These are phyloP conservation scores for Microtus richardsoni DNA, from an alignment of 2,113 vertebrate species.

Conservation along the genomic window DNA sequence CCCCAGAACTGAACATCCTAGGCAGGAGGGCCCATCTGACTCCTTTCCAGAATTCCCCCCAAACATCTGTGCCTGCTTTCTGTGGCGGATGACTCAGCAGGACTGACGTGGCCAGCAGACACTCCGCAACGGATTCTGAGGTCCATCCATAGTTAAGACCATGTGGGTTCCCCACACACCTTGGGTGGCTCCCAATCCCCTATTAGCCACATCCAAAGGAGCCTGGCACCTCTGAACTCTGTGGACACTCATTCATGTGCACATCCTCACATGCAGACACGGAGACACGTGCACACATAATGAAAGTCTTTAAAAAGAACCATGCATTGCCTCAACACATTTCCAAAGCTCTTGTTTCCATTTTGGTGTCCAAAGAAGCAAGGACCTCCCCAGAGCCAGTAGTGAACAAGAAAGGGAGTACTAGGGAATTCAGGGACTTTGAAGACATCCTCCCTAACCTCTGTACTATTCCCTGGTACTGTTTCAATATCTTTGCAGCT, in stretches of 20 bases:
- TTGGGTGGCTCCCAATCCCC: neutral
- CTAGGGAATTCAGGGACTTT: neutral
- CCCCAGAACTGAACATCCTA: neutral
- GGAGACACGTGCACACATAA: neutral
- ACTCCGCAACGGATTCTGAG: neutral
- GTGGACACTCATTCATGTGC: neutral
- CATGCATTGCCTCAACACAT: neutral
- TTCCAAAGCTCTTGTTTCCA: neutral
- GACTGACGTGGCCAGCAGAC: neutral
- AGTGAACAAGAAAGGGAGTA: neutral
- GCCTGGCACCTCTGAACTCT: neutral
- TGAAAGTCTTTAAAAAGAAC: neutral
- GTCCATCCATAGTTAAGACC: neutral
- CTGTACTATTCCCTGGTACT: neutral
- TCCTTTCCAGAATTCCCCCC: neutral
- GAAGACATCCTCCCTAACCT: neutral
- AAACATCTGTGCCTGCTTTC: neutral
- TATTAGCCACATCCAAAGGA: neutral
- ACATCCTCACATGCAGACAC: neutral
- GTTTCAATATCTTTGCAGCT: slow-evolving; percentile 38
- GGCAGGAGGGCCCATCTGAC: neutral
- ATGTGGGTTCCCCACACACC: too few relatives aligned
- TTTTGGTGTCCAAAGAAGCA: neutral
- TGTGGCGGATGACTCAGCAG: slow-evolving; percentile 6
- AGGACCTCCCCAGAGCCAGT: neutral